phyloP scores from a whole-genome alignment of 2,113 vertebrate species.

The Glareola pratincola region DNA sequence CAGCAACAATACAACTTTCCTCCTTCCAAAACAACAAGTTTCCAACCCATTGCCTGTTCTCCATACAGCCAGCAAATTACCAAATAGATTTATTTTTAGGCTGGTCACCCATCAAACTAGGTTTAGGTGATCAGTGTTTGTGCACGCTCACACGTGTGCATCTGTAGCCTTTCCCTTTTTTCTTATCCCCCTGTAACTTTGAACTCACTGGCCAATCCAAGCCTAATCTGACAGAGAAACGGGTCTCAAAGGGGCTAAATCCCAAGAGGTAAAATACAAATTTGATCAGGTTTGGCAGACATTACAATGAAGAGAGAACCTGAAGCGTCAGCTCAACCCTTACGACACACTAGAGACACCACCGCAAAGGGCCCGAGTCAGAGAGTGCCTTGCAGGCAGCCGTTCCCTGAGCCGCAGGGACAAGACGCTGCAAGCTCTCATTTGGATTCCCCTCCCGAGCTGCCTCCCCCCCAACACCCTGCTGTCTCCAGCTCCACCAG shows the following conservation, averaged over 20 bases:
- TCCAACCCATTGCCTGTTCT: background rate
- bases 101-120: background rate
- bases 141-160: background rate
- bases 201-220: background rate
- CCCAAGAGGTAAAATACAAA: background rate
- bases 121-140: background rate
- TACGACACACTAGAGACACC: background rate
- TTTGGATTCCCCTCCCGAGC: background rate
- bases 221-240: background rate
- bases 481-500: background rate
- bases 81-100: background rate
- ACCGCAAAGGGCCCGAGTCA: background rate
- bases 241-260: background rate
- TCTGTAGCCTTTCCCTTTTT: background rate
- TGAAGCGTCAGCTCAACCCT: background rate
- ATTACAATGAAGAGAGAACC: background rate
- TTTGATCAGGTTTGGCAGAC: background rate
- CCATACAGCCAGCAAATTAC: accelerated
- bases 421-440: background rate
- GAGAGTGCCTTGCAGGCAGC: background rate
- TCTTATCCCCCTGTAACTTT: background rate
- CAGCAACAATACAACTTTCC: background rate
- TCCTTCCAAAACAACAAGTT: background rate
- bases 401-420: background rate
- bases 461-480: background rate